These are phyloP conservation scores for Oryzias javanicus DNA, from an alignment of 2,113 vertebrate genomes.

Conservation along the genomic window DNA sequence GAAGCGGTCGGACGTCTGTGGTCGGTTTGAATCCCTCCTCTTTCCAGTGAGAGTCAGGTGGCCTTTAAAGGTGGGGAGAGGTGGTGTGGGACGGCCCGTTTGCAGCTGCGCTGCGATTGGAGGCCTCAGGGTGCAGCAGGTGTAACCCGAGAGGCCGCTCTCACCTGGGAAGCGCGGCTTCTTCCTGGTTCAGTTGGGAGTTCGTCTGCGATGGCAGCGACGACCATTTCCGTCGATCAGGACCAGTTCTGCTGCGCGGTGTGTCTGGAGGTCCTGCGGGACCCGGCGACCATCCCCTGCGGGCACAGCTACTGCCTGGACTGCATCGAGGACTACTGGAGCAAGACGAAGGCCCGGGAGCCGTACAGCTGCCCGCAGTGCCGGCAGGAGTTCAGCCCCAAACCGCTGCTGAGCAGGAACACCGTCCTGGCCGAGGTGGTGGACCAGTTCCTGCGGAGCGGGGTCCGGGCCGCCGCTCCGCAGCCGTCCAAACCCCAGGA, in stretches of 20 bases:
- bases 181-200: constrained; percentile 7
- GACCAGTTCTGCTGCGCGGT: constrained; percentile 82
- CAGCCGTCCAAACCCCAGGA: constrained; percentile 43
- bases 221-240: constrained; percentile 75
- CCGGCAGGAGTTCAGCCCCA: constrained; percentile 71
- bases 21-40: background rate
- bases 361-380: constrained; percentile 77
- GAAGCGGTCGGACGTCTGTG: background rate
- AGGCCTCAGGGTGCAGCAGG: constrained; percentile 22
- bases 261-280: constrained; percentile 72
- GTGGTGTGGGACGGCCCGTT: constrained; percentile 5
- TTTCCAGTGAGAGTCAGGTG: background rate
- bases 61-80: background rate
- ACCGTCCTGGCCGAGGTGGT: constrained; percentile 73
- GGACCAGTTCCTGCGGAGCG: constrained; percentile 53
- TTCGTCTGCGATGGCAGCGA: constrained; percentile 62
- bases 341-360: constrained; percentile 56
- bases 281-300: constrained; percentile 77
- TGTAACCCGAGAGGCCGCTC: constrained; percentile 52
- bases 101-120: constrained; percentile 53
- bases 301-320: constrained; percentile 88
- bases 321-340: constrained; percentile 80
- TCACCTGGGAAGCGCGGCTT: constrained; percentile 46
- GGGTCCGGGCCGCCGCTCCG: constrained; percentile 3
- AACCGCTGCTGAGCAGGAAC: constrained; percentile 73